Evolutionary conservation across 1,140 invertebrate species (phyloP).

Genomic region (Calephelis nemesis): DNA sequence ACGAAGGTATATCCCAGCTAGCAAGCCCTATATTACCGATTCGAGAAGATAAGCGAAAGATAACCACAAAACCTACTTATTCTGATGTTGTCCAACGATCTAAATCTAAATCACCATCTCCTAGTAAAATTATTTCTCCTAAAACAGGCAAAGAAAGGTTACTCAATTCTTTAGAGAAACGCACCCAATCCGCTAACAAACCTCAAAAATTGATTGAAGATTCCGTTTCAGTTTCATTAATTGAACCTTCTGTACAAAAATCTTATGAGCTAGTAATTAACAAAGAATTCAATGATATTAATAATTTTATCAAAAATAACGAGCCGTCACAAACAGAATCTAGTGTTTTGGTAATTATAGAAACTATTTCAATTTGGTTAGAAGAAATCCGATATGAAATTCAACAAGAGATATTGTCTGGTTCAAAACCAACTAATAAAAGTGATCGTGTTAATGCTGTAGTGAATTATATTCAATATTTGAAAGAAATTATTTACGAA

Average conservation of each 20-base stretch:
- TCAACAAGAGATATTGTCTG: conserved; percentile 68
- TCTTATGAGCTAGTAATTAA: conserved; percentile 75
- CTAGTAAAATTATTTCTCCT: conserved; percentile 48
- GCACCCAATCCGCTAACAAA: conserved; percentile 57
- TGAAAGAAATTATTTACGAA: conserved; percentile 63
- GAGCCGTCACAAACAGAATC: conserved; percentile 83
- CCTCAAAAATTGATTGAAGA: conserved; percentile 52
- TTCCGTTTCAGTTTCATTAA: conserved; percentile 62
- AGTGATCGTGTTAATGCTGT: conserved; percentile 50
- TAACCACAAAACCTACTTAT: conserved; percentile 60
- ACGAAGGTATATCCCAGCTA: conserved; percentile 72
- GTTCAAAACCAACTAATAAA: conserved; percentile 47
- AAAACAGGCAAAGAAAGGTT: conserved; percentile 61
- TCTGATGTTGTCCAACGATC: conserved; percentile 75
- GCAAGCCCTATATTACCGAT: conserved; percentile 42
- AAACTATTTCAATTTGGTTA: conserved; percentile 89
- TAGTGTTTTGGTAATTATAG: conserved; percentile 86
- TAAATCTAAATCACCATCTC: conserved; percentile 73
- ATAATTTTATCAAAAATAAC: conserved; percentile 81
- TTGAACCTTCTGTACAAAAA: conserved; percentile 68
- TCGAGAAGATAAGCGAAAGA: conserved; percentile 32
- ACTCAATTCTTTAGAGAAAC: conserved; percentile 59
- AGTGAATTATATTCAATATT: conserved; percentile 52
- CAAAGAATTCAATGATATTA: conserved; percentile 81
- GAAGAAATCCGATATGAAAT: conserved; percentile 91